These are phyloP conservation scores for Platalea minor DNA, from an alignment of 2,797 vertebrate species.

Conservation along the genomic window DNA sequence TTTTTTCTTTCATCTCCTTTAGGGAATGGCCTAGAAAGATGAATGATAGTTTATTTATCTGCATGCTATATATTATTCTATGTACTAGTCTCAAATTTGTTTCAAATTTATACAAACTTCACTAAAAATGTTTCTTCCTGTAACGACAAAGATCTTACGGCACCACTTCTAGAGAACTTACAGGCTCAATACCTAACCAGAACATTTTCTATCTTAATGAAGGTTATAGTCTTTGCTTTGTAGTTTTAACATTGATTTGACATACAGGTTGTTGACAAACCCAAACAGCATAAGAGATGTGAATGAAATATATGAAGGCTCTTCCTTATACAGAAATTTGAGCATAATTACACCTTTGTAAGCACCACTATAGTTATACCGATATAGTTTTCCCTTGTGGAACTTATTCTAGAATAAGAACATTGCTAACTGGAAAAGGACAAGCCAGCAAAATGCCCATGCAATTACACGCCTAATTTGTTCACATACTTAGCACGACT, in stretches of 20 bases:
- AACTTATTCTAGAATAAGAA: background rate
- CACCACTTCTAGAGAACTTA: background rate
- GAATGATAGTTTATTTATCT: background rate
- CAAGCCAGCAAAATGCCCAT: background rate
- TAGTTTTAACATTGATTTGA: background rate
- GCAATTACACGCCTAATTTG: background rate
- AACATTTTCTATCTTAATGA: background rate
- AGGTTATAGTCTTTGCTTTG: background rate
- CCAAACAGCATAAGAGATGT: background rate
- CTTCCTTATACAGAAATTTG: background rate
- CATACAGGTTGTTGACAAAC: background rate
- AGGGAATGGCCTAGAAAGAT: constrained; percentile 85
- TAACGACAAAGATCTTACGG: background rate
- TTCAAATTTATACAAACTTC: background rate
- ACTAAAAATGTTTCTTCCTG: background rate
- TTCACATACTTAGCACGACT: background rate
- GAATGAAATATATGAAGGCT: background rate
- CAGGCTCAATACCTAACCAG: background rate
- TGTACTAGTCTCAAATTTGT: background rate
- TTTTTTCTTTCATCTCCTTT: constrained; percentile 96
- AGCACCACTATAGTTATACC: background rate
- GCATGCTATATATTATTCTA: background rate
- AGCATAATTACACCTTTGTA: background rate
- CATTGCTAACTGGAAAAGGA: background rate
- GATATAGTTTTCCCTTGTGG: background rate